Evolutionary conservation across 2,888 invertebrate genomes (phyloP).

Genomic region (Heliconius hortense): DNA sequence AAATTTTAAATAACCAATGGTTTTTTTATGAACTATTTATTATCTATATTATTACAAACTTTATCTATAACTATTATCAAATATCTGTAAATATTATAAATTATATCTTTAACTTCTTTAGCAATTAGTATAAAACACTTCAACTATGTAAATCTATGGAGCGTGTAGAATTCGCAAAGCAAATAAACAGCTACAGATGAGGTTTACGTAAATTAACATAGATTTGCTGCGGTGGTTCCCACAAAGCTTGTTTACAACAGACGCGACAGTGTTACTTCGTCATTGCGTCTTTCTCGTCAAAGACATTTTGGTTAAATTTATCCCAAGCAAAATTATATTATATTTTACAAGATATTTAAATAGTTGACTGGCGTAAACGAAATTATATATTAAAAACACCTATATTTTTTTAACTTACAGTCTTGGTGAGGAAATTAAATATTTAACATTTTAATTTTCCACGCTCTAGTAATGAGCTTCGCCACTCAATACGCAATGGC

Average conservation of each 20-base stretch:
- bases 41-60: too few relatives aligned
- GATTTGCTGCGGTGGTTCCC: conserved; percentile 30
- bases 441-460: too few relatives aligned
- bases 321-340: neutral
- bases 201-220: conserved; percentile 39
- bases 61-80: too few relatives aligned
- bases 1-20: too few relatives aligned
- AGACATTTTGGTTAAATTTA: neutral
- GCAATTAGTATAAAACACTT: neutral
- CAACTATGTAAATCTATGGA: neutral
- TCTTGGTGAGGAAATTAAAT: too few relatives aligned
- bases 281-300: conserved; percentile 37
- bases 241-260: conserved; percentile 36
- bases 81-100: neutral
- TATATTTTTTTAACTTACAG: too few relatives aligned
- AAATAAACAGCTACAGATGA: conserved; percentile 26
- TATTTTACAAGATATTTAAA: neutral
- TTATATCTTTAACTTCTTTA: neutral
- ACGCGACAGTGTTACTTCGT: conserved; percentile 36
- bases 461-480: too few relatives aligned
- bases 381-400: too few relatives aligned
- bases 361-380: too few relatives aligned
- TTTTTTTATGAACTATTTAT: too few relatives aligned
- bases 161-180: conserved; percentile 2
- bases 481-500: too few relatives aligned